Evolutionary conservation across 1,140 invertebrate genomes (phyloP).

Genomic region (Artemia franciscana): DNA sequence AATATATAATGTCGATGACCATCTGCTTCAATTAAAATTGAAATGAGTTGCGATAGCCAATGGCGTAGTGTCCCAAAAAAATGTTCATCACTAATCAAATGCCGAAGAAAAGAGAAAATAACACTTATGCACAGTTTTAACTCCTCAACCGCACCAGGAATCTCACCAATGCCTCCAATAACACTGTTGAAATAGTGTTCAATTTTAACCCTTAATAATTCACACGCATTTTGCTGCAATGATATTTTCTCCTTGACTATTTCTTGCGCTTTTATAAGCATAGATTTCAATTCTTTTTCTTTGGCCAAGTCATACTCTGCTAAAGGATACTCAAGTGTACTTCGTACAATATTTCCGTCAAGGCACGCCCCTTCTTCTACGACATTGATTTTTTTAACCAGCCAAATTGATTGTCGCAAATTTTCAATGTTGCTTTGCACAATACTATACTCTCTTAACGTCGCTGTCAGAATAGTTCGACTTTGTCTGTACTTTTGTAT

Average conservation of each 20-base stretch:
- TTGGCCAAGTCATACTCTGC: not conserved
- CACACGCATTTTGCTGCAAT: not conserved
- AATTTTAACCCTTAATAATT: not conserved
- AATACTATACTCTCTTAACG: not conserved
- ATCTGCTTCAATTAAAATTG: not conserved
- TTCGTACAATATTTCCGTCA: not conserved
- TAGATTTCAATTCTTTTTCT: not conserved
- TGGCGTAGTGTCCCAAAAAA: not conserved
- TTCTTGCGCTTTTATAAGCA: not conserved
- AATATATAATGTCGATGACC: not conserved
- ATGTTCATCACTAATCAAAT: not conserved
- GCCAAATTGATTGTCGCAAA: not conserved
- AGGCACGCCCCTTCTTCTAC: not conserved
- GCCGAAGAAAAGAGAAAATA: not conserved
- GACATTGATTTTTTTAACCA: not conserved
- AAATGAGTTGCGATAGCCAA: not conserved
- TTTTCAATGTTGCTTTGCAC: not conserved
- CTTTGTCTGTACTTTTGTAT: not conserved
- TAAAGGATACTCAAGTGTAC: not conserved
- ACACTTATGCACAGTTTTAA: not conserved
- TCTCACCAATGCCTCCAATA: not conserved
- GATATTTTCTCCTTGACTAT: not conserved
- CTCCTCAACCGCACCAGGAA: not conserved
- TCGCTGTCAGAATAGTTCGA: not conserved
- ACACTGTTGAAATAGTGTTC: not conserved